Percentiles rank a stretch among this genome's conserved stretches.
Evolutionary conservation across 1,140 invertebrate genomes (phyloP).

Genomic region (Drosophila miranda): DNA sequence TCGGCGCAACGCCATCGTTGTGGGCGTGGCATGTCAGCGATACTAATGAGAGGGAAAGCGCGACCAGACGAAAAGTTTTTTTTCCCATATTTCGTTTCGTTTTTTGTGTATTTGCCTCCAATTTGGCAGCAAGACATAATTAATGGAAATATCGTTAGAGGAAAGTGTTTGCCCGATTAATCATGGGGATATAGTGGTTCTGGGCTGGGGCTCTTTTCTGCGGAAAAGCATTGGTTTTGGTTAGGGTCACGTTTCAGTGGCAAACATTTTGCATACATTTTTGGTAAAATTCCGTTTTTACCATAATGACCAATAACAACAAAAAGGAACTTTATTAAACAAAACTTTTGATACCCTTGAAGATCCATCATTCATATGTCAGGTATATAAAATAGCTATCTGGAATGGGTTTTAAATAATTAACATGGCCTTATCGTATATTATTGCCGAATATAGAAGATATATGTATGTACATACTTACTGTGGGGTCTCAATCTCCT

Average conservation of each 20-base stretch:
- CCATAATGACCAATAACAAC: slow-evolving; percentile 18
- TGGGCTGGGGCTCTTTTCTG: neutral
- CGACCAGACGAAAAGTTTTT: slow-evolving; percentile 29
- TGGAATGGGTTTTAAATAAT: too few relatives aligned
- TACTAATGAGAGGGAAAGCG: slow-evolving; percentile 43
- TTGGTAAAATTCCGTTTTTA: slow-evolving; percentile 19
- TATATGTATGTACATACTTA: too few relatives aligned
- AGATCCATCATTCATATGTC: too few relatives aligned
- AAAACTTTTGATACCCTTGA: neutral
- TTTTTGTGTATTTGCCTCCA: neutral
- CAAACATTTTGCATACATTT: slow-evolving; percentile 19
- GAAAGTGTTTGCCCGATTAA: slow-evolving; percentile 53
- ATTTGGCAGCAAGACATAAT: slow-evolving; percentile 33
- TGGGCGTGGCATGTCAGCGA: slow-evolving; percentile 60
- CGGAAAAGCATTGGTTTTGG: too few relatives aligned
- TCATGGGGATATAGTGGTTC: slow-evolving; percentile 14
- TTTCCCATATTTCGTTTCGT: neutral
- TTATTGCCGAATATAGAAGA: too few relatives aligned
- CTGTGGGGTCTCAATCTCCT: too few relatives aligned
- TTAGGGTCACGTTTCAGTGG: slow-evolving; percentile 35
- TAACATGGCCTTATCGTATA: too few relatives aligned
- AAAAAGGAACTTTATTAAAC: neutral
- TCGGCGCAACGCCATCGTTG: slow-evolving; percentile 49
- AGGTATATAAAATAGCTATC: too few relatives aligned
- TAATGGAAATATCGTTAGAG: slow-evolving; percentile 40